Conservation (phyloP, 2,888 invertebrate genomes). For the Caenorhabditis sp. region DNA sequence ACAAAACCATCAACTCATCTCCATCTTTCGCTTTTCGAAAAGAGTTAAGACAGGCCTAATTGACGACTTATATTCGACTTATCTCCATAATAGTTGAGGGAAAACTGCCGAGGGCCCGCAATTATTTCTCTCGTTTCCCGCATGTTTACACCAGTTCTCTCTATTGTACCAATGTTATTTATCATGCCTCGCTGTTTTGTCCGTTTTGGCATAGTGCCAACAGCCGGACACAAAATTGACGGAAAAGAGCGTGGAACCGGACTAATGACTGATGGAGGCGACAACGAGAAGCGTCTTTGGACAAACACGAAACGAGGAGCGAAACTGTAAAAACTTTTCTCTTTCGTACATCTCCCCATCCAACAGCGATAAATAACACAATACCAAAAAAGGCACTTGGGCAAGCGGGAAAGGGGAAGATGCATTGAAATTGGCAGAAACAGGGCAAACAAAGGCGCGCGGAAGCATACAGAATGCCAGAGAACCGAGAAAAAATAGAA, state of each 20-base stretch:
- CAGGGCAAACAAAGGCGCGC: conserved; percentile 17
- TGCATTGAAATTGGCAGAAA: conserved; percentile 29
- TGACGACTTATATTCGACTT: conserved; percentile 40
- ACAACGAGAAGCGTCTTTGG: conserved; percentile 6
- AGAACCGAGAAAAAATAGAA: conserved; percentile 9
- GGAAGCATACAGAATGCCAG: conserved; percentile 16
- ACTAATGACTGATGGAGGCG: conserved; percentile 10
- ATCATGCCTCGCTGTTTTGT: conserved; percentile 16
- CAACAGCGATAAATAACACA: conserved; percentile 15
- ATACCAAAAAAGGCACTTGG: conserved; percentile 26
- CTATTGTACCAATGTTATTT: conserved; percentile 10
- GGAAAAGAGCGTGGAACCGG: conserved; percentile 6
- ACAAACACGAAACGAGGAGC: conserved; percentile 18
- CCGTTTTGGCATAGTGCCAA: conserved; percentile 20
- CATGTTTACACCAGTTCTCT: conserved; percentile 2
- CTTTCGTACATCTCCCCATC: conserved; percentile 1
- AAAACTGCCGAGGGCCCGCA: conserved; percentile 1
- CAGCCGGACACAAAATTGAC: conserved; percentile 4
- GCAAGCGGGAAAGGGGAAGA: conserved; percentile 20
- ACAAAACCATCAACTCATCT: conserved; percentile 38
- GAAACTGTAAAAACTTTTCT: conserved; percentile 25
- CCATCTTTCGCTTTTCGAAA: conserved; percentile 29
- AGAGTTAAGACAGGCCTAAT: conserved; percentile 25
- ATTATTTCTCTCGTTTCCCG: neutral
- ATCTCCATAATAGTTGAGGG: conserved; percentile 10